A percentile compares a stretch with the other conserved stretches of the same genome.
These are phyloP conservation scores for Camelus bactrianus DNA, from an alignment of 2,113 vertebrate genomes.

Conservation along the genomic window DNA sequence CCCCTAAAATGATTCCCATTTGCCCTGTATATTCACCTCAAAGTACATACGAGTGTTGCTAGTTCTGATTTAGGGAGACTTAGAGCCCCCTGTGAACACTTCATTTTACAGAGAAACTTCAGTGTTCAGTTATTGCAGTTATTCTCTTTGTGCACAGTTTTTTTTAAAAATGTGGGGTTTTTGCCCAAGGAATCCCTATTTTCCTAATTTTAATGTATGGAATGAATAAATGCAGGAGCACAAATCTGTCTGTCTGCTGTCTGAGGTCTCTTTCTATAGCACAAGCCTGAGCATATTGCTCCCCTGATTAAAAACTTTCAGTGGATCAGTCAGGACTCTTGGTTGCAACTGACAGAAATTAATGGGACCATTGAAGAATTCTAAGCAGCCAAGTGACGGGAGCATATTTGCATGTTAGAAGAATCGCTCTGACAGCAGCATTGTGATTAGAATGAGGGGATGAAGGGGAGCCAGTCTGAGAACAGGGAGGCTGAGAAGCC, in stretches of 20 bases:
- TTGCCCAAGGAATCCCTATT: neutral
- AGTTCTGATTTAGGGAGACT: neutral
- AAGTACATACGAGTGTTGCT: neutral
- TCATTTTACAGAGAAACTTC: neutral
- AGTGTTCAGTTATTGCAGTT: neutral
- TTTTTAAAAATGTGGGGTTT: neutral
- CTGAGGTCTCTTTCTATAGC: neutral
- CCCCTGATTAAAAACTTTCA: neutral
- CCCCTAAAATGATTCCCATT: constrained; percentile 35
- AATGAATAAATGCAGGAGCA: neutral
- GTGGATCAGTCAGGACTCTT: constrained; percentile 6
- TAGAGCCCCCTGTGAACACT: neutral
- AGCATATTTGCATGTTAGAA: neutral
- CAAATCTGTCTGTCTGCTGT: neutral
- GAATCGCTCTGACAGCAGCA: neutral
- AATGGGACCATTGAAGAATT: constrained; percentile 10
- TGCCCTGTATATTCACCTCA: neutral
- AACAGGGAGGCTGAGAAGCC: neutral
- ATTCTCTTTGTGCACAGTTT: neutral
- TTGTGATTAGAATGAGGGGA: constrained; percentile 23
- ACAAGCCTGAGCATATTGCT: neutral
- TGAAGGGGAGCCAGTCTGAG: neutral
- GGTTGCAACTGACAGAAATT: constrained; percentile 51
- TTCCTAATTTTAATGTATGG: neutral
- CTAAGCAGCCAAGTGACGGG: constrained; percentile 27